These are phyloP conservation scores for Pelodiscus sinensis DNA, from an alignment of 2,113 vertebrate species.

Conservation along the genomic window DNA sequence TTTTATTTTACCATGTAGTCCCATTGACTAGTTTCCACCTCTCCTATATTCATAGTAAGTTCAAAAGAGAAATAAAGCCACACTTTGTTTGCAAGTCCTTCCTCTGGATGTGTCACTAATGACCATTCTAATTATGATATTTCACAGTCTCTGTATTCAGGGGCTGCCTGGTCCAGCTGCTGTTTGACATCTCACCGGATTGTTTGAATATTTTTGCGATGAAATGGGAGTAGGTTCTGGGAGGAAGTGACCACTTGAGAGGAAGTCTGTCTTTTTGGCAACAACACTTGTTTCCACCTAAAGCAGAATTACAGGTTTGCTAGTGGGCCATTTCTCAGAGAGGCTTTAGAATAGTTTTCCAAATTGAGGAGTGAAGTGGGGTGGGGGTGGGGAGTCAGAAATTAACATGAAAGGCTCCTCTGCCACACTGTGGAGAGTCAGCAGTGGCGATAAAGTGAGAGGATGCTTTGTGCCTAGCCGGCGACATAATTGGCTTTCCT, in stretches of 20 bases:
- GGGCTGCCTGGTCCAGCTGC: not conserved
- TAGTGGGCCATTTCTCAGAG: not conserved
- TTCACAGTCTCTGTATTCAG: not conserved
- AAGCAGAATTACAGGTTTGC: accelerated
- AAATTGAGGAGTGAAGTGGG: not conserved
- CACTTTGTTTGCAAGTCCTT: not conserved
- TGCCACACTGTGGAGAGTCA: not conserved
- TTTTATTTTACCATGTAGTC: not conserved
- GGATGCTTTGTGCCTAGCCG: not conserved
- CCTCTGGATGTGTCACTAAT: accelerated
- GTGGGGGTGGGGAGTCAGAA: not conserved
- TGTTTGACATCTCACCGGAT: not conserved
- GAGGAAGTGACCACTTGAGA: no score
- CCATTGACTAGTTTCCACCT: accelerated
- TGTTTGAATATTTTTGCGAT: not conserved
- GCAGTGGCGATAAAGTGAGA: not conserved
- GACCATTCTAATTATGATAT: not conserved
- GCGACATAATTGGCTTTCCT: not conserved
- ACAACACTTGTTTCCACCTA: accelerated
- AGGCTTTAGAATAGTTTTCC: not conserved
- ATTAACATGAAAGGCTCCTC: not conserved
- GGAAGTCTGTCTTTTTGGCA: not conserved
- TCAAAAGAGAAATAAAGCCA: not conserved
- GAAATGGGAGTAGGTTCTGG: not conserved
- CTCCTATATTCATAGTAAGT: not conserved